Evolutionary conservation across 2,113 vertebrate genomes (phyloP).

Genomic region (Suricata suricatta): DNA sequence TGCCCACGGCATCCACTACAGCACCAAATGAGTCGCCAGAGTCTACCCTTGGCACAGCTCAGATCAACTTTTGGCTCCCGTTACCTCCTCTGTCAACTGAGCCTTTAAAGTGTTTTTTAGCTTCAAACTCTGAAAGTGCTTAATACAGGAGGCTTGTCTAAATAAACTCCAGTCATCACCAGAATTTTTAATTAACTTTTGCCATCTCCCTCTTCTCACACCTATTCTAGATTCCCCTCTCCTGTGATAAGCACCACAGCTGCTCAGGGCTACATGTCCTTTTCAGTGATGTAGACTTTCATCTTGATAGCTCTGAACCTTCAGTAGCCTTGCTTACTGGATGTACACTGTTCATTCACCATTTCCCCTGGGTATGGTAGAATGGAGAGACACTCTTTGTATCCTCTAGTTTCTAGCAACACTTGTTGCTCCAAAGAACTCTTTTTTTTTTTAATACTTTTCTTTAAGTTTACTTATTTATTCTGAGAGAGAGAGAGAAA

Average conservation of each 20-base stretch:
- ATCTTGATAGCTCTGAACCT: background rate
- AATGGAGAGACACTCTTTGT: background rate
- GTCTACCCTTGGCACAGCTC: background rate
- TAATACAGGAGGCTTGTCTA: background rate
- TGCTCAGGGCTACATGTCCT: background rate
- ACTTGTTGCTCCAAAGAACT: background rate
- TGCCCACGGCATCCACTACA: background rate
- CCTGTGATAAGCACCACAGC: background rate
- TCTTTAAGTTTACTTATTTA: too few species aligned
- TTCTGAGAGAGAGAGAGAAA: too few species aligned
- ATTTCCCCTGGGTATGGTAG: background rate
- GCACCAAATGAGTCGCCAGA: background rate
- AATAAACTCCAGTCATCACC: background rate
- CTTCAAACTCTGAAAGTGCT: background rate
- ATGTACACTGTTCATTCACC: background rate
- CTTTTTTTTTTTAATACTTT: background rate
- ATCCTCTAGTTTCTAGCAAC: background rate
- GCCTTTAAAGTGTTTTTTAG: background rate
- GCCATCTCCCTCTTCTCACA: background rate
- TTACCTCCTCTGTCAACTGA: background rate
- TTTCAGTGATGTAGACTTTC: background rate
- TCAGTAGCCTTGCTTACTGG: background rate
- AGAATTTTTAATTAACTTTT: background rate
- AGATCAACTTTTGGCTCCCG: background rate
- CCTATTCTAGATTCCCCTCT: background rate